Evolutionary conservation across 2,797 vertebrate genomes (phyloP).

Genomic region (Sebastes iracundus): DNA sequence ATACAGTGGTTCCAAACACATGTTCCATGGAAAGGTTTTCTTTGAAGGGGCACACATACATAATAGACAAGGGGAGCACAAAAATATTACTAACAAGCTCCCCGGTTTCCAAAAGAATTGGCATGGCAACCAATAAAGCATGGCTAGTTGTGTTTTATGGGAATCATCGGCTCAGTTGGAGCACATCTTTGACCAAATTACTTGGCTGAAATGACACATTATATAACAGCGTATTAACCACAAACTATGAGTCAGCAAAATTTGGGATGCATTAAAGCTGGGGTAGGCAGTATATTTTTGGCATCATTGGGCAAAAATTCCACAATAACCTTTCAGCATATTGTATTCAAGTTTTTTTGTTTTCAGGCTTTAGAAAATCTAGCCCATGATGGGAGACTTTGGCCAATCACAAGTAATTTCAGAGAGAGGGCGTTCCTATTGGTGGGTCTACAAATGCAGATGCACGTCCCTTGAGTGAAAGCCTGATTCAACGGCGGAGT

Average conservation of each 20-base stretch:
- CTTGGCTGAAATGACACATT: constrained; percentile 55
- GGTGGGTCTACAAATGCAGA: neutral
- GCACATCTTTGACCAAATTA: constrained; percentile 60
- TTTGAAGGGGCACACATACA: constrained; percentile 21
- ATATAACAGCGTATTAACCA: constrained; percentile 56
- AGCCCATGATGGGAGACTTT: neutral
- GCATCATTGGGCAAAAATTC: neutral
- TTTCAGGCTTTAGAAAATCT: neutral
- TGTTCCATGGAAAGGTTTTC: constrained; percentile 11
- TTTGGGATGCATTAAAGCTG: neutral
- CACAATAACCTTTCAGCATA: neutral
- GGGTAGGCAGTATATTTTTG: neutral
- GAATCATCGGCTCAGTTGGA: constrained; percentile 58
- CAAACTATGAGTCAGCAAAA: constrained; percentile 62
- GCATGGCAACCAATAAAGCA: constrained; percentile 56
- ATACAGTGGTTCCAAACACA: constrained; percentile 3
- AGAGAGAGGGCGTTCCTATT: neutral
- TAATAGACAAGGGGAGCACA: constrained; percentile 5
- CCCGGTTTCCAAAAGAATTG: constrained; percentile 34
- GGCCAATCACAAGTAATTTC: neutral
- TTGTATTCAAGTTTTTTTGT: neutral
- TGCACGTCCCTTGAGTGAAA: neutral
- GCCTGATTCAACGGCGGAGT: neutral
- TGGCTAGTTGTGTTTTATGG: constrained; percentile 59
- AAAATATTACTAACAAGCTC: constrained; percentile 27